Evolutionary conservation across 2,888 invertebrate genomes (phyloP), one percentile per base, ranked within the genome.

Genomic region (Caradrina kadenii): DNA sequence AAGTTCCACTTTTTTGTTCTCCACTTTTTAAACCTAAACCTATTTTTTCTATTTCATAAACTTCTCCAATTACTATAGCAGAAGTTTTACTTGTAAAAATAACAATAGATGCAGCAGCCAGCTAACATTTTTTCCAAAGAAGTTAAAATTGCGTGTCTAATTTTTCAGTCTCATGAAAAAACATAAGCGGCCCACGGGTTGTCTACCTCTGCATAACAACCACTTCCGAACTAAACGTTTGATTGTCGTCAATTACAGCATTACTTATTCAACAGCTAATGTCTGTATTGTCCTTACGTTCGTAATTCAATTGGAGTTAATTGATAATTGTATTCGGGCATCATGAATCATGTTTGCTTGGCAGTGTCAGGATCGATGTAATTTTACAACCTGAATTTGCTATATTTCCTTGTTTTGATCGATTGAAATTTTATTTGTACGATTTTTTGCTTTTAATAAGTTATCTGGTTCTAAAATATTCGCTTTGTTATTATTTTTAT

Each of bases 321-420:
- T 81, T 76, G 82, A 81, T 82, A 77, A 80, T 69, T 77, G 62
- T 80, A 71, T 82, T 82, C 81, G 71, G 80, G 21, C 66, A 82
- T 67, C 35, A 54, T 79, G 66, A 79, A 75, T 76, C 76, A 76
- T 81, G 79, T 73, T 73, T 62, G 58, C 49, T 66, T 69, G 49
- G 42, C 45, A 55, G 55, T 79, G 65, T 73, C 63, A 54, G 63
- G 31, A 66, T 56, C 50, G 50, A 73, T 70, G 65, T 50, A 45
- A 17, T 72, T 72, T 68, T 72, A 66, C 35, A 66, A 48, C 50
- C 66, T 61, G 56, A n/a, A 35, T 64, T 71, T 69, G 45, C 17
- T 26, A 4, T 22, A 7, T 42, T 74, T 69, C 53, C 61, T 50
- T 55, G 52, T 56, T 62, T 66, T n/a, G 0, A 15, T 73, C 13